Evolutionary conservation across 2,888 invertebrate genomes (phyloP).

Genomic region (Acronicta aceris): DNA sequence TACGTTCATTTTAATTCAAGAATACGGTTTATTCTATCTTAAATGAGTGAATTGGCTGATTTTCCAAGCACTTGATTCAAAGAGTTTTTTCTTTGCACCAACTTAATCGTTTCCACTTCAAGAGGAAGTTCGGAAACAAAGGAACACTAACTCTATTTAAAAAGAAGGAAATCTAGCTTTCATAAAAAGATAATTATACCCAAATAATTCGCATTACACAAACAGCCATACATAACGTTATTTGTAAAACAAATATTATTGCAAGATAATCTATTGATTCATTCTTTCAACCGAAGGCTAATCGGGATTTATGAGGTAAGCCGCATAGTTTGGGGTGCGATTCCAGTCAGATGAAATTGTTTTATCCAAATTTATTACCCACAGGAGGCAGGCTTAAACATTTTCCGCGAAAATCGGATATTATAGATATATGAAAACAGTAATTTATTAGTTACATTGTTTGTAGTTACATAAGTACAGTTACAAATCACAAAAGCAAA

Average conservation of each 20-base stretch:
- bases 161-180: conserved; percentile 18
- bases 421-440: conserved; percentile 61
- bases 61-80: conserved; percentile 50
- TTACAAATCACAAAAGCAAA: conserved; percentile 18
- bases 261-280: conserved; percentile 77
- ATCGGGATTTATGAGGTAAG: conserved; percentile 81
- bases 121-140: conserved; percentile 36
- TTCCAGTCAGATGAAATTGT: conserved; percentile 82
- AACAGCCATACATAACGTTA: conserved; percentile 26
- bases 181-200: conserved; percentile 24
- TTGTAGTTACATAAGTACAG: conserved; percentile 28
- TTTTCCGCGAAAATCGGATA: conserved; percentile 73
- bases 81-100: conserved; percentile 31
- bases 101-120: conserved; percentile 48
- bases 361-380: conserved; percentile 84
- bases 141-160: conserved; percentile 19
- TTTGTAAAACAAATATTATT: conserved; percentile 71
- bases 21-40: conserved; percentile 26
- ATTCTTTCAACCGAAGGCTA: conserved; percentile 77
- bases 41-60: conserved; percentile 36
- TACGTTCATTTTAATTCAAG: conserved; percentile 2
- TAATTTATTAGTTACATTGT: conserved; percentile 31
- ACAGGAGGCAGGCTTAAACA: conserved; percentile 77
- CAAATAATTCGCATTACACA: conserved; percentile 17
- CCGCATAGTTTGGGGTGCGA: conserved; percentile 81